Percentiles rank a stretch among this genome's conserved stretches.
These are phyloP conservation scores for Oscheius sp. DNA, from an alignment of 2,888 invertebrate species.

Conservation along the genomic window DNA sequence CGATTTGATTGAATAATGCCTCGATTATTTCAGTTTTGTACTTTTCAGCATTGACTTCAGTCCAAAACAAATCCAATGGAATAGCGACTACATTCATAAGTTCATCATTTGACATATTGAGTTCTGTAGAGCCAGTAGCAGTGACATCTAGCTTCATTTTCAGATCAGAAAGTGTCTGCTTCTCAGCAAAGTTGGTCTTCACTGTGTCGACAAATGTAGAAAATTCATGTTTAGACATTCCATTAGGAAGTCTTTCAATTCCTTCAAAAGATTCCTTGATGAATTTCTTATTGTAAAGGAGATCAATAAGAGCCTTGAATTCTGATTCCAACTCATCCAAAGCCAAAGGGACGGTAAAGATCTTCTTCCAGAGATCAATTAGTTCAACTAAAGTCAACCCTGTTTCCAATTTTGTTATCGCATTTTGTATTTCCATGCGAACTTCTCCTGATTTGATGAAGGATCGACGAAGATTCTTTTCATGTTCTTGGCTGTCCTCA, in stretches of 20 bases:
- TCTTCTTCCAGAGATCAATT: constrained; percentile 2
- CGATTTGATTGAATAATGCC: not conserved
- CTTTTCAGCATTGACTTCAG: not conserved
- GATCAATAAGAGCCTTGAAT: not conserved
- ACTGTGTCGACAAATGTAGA: not conserved
- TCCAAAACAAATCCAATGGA: not conserved
- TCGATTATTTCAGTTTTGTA: not conserved
- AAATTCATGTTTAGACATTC: not conserved
- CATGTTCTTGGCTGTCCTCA: not conserved
- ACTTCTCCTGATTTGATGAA: not conserved
- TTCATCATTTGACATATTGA: not conserved
- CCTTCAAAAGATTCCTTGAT: not conserved
- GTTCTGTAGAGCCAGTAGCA: not conserved
- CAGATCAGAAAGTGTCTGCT: not conserved
- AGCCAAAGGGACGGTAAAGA: not conserved
- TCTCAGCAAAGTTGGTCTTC: not conserved
- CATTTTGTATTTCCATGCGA: not conserved
- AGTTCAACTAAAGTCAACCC: not conserved
- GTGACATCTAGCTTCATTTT: not conserved
- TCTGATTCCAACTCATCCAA: not conserved
- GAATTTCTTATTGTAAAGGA: not conserved
- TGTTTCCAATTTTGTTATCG: not conserved
- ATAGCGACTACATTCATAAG: not conserved
- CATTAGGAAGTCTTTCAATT: not conserved
- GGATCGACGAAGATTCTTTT: constrained; percentile 2